Evolutionary conservation across 2,888 invertebrate genomes (phyloP).

Genomic region (Digitonthophagus gazella): DNA sequence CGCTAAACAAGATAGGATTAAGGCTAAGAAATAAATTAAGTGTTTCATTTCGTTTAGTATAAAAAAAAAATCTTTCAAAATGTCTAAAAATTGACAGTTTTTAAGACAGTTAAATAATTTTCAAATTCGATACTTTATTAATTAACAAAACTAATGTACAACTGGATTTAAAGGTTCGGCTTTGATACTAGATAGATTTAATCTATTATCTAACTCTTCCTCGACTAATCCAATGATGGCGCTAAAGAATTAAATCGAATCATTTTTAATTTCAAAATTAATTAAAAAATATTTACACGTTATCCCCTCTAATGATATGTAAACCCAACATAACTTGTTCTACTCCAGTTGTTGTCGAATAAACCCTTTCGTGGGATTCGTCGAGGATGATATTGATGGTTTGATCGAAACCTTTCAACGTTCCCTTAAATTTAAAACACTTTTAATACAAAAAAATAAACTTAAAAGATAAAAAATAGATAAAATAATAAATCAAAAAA

Average conservation of each 20-base stretch:
- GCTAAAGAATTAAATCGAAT: conserved; percentile 47
- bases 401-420: conserved; percentile 97
- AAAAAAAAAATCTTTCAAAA: no score
- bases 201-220: conserved; percentile 76
- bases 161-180: conserved; percentile 83
- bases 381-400: conserved; percentile 98
- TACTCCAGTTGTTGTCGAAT: conserved; percentile 87
- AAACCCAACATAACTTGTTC: conserved; percentile 94
- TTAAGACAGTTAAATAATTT: no score
- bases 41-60: no score
- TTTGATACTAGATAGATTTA: conserved; percentile 76
- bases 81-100: no score
- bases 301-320: conserved; percentile 97
- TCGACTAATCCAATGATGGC: conserved; percentile 84
- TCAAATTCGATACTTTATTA: no score
- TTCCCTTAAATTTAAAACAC: conserved; percentile 80
- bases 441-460: background rate
- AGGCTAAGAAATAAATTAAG: background rate
- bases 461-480: conserved; percentile 14
- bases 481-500: conserved; percentile 18
- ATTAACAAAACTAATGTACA: conserved; percentile 58
- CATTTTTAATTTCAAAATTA: background rate
- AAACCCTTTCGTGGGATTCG: conserved; percentile 98
- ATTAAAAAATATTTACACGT: conserved; percentile 67
- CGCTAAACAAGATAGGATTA: background rate